Evolutionary conservation across 64 coral and sea anemone species (phyloP).

Genomic region (Astreopora myriophthalma): DNA sequence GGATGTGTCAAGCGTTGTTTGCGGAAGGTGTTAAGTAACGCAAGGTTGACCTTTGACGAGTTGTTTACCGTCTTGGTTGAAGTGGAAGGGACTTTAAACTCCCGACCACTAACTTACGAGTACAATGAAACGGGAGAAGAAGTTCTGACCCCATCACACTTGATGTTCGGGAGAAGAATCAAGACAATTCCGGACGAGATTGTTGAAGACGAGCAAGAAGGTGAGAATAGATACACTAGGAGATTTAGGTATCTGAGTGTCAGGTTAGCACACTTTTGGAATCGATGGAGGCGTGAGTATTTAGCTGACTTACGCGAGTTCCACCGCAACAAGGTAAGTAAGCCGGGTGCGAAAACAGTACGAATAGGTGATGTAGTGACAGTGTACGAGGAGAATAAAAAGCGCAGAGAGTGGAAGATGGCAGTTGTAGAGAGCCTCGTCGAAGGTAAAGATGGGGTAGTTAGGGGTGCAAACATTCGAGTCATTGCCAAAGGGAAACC

Average conservation of each 20-base stretch:
- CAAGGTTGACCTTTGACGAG: background rate
- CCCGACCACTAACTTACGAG: background rate
- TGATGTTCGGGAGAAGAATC: constrained; percentile 36
- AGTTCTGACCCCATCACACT: constrained; percentile 10
- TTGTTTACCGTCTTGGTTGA: background rate
- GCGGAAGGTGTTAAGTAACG: background rate
- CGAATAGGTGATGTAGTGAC: constrained; percentile 39
- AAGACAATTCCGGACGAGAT: constrained; percentile 19
- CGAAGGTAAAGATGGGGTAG: constrained; percentile 4
- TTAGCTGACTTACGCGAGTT: constrained; percentile 47
- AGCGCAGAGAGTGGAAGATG: constrained; percentile 38
- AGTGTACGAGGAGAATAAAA: constrained; percentile 31
- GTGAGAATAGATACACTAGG: background rate
- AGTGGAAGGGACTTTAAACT: background rate
- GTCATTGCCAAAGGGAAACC: constrained; percentile 47
- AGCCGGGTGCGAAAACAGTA: background rate
- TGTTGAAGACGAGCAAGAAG: background rate
- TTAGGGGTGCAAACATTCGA: background rate
- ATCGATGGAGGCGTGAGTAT: constrained; percentile 63
- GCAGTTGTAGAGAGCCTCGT: constrained; percentile 36
- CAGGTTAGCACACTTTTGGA: constrained; percentile 57
- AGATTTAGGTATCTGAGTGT: constrained; percentile 48
- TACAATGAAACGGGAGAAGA: background rate
- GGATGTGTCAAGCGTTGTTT: background rate
- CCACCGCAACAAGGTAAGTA: background rate